Evolutionary conservation across 2,888 invertebrate species (phyloP), one percentile per base, ranked within the genome.

Genomic region (Platycheirus rosarum): DNA sequence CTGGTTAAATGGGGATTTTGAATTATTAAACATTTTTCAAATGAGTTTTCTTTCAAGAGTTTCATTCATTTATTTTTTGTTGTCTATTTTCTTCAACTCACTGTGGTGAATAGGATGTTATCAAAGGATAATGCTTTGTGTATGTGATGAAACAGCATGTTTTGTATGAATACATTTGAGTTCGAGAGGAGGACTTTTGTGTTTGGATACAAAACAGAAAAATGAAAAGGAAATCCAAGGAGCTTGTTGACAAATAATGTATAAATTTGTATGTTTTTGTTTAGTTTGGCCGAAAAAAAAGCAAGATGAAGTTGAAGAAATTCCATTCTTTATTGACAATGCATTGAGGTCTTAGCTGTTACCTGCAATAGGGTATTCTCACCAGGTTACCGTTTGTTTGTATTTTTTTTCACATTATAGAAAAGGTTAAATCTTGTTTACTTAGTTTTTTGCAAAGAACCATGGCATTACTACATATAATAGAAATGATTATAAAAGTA

Each of bases 41-140:
- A 79, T 79, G 79, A 79, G 69, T 75, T 79, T 74, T 48, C 57
- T 65, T 79, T 79, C 68, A 68, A n/a, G 20, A 55, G 18, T 49
- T 65, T 29, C 65, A 71, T 48, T 53, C 13, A n/a, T 42, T 32
- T 44, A 9, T 29, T 40, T 70, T 63, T 35, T 70, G 23, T 40
- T 62, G 13, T 35, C 5, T 32, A 16, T 51, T 13, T 46, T 44
- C 51, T 48, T 16, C 29, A 49, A 14, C 32, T 42, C 42, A 26
- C 57, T 60, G 11, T 14, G 42, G n/a, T 75, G 75, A 79, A 79
- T 75, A 20, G 75, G 35, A 65, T 44, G 26, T 29, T 73, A 48
- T 68, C 62, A 78, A 68, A 78, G 68, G 55, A 57, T 68, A 16
- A 53, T 53, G 35, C 20, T 37, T 60, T 16, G 26, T 42, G 26